A percentile compares a stretch with the other conserved stretches of the same genome.
Conservation (phyloP, 1,140 invertebrate genomes). For the Lysiphlebus fabarum region DNA sequence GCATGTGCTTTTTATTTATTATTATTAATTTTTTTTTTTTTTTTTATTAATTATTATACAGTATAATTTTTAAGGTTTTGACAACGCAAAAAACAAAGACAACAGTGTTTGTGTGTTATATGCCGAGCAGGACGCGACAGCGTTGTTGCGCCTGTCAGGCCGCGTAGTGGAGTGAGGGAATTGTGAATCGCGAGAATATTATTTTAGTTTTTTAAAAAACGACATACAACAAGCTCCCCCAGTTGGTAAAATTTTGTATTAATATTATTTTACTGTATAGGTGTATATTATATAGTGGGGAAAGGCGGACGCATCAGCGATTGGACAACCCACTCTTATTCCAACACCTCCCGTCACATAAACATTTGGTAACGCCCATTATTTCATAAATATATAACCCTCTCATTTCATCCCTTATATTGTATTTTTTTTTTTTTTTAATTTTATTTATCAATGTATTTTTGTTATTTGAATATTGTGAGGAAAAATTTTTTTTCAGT, state of each 20-base stretch:
- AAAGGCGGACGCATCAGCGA: slow-evolving; percentile 25
- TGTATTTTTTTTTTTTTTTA: too few species aligned
- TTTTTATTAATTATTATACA: slow-evolving; percentile 18
- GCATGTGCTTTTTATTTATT: slow-evolving; percentile 28
- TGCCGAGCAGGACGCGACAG: slow-evolving; percentile 21
- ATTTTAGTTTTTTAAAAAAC: slow-evolving; percentile 32
- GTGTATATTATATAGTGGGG: slow-evolving; percentile 33
- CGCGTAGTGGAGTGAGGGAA: slow-evolving; percentile 50
- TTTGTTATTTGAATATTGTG: too few species aligned
- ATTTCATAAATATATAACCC: neutral
- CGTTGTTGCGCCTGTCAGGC: slow-evolving; percentile 34
- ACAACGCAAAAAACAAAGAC: neutral
- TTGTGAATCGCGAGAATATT: slow-evolving; percentile 30
- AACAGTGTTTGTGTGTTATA: slow-evolving; percentile 16
- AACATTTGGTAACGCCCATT: neutral
- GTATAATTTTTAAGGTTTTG: neutral
- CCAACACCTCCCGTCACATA: slow-evolving; percentile 16
- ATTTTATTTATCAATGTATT: too few species aligned
- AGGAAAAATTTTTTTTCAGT: too few species aligned
- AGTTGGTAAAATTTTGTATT: neutral
- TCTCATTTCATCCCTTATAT: too few species aligned
- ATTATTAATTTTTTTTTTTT: neutral
- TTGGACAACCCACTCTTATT: slow-evolving; percentile 34
- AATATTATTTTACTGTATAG: too few species aligned
- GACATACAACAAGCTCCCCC: slow-evolving; percentile 25